These are phyloP conservation scores for Lepidurus packardi DNA, from an alignment of 1,140 invertebrate genomes.

Conservation along the genomic window DNA sequence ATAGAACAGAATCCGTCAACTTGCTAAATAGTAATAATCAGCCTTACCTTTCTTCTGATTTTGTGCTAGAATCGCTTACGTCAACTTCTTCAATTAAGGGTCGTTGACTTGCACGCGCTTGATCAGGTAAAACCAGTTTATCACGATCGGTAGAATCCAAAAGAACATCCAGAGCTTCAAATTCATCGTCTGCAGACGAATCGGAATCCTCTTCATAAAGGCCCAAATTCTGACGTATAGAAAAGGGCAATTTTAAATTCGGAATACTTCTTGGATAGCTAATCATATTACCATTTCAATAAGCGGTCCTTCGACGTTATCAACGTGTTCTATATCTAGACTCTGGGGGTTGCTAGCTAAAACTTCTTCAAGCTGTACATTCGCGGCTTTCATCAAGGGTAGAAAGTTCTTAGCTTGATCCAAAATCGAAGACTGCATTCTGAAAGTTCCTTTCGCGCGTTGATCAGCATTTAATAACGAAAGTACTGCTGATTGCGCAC, in stretches of 20 bases:
- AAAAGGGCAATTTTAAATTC: background rate
- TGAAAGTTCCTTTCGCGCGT: slow-evolving; percentile 21
- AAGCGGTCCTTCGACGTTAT: background rate
- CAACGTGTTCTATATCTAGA: slow-evolving; percentile 21
- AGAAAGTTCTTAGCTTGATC: slow-evolving; percentile 25
- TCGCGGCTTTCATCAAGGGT: slow-evolving; percentile 20
- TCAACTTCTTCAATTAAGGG: background rate
- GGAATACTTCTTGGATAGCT: background rate
- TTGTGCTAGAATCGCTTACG: background rate
- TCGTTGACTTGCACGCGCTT: background rate
- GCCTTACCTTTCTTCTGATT: background rate
- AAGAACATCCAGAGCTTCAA: background rate
- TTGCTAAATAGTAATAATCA: background rate
- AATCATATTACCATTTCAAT: slow-evolving; percentile 29
- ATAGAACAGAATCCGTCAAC: background rate
- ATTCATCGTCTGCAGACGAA: background rate
- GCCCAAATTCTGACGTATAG: slow-evolving; percentile 17
- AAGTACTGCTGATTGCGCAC: slow-evolving; percentile 3
- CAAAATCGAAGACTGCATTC: slow-evolving; percentile 11
- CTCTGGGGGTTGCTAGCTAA: background rate
- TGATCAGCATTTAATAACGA: slow-evolving; percentile 1
- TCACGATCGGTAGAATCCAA: background rate
- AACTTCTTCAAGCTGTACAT: slow-evolving; percentile 8
- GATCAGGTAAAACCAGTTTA: background rate
- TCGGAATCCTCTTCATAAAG: slow-evolving; percentile 25